Evolutionary conservation across 2,113 vertebrate genomes (phyloP).

Genomic region (Sardina pilchardus): DNA sequence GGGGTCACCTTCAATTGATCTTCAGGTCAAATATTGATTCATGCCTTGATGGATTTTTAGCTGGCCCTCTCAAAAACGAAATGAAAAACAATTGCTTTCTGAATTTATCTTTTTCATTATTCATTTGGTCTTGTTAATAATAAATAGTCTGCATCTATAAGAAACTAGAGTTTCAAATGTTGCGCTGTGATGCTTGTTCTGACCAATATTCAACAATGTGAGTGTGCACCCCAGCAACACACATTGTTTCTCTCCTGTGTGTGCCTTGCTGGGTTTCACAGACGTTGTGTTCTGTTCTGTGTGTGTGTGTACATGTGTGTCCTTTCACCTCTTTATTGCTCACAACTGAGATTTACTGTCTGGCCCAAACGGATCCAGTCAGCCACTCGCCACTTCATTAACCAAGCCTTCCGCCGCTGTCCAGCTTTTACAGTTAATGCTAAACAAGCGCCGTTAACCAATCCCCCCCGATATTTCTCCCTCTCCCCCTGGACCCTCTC

Average conservation of each 20-base stretch:
- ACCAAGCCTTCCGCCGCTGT: neutral
- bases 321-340: neutral
- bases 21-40: neutral
- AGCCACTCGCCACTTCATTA: neutral
- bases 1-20: slow-evolving; percentile 1
- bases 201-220: too few relatives aligned
- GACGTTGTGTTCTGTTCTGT: neutral
- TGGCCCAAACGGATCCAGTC: neutral
- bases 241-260: too few relatives aligned
- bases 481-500: neutral
- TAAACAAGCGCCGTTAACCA: neutral
- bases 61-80: neutral
- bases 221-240: too few relatives aligned
- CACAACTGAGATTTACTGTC: neutral
- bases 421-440: slow-evolving; percentile 3
- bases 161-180: too few relatives aligned
- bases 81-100: neutral
- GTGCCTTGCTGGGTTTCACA: neutral
- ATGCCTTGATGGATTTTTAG: neutral
- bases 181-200: too few relatives aligned
- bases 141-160: too few relatives aligned
- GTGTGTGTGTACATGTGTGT: neutral
- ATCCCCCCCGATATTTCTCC: neutral
- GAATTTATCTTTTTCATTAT: neutral
- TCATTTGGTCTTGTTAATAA: too few relatives aligned